Evolutionary conservation across 2,113 vertebrate species (phyloP), one percentile per base, ranked within the genome.

Genomic region (Picathartes gymnocephalus): DNA sequence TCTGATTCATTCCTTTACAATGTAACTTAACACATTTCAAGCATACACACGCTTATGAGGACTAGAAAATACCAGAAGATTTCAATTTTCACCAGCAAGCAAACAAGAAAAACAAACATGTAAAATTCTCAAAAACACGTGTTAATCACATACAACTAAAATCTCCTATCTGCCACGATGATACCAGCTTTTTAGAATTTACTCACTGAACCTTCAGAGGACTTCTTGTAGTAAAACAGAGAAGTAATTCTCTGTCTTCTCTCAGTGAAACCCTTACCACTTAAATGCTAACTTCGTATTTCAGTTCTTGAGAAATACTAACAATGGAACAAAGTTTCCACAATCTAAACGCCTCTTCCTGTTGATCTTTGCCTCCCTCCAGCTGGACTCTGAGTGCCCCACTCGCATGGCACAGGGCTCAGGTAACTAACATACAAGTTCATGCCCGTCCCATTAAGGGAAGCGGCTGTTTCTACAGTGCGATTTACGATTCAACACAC

Each of bases 401-500:
- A 14, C 22, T 7, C 3, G 0, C 27, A 20, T 1, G 23, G 15
- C 28, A 30, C 23, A 37, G 21, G 10, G 21, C 11, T 35, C 31
- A 8, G 35, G 9, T 2, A 27, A 22, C 5, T 11, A 11, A 25
- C 8, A 19, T 0, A 15, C 11, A 69, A 24, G 22, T 81, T 44
- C 6, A 3, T 4, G 40, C 21, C 6, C 5, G 4, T 9, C 6
- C 37, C 17, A 13, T 11, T 33, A 47, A 6, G 2, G 23, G 54
- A 53, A 60, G 37, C 3, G 7, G 6, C 11, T 61, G 3, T 28
- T 90, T 47, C 5, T 47, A 4, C 9, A 45, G 13, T 0, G 3
- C 13, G 10, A 58, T 6, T 12, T 22, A 31, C 0, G 0, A 42
- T 47, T 39, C 64, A 31, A 21, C 4, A 18, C 3, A 4, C 0